Evolutionary conservation across 2,888 invertebrate genomes (phyloP).

Genomic region (Orchesellides sinensis): DNA sequence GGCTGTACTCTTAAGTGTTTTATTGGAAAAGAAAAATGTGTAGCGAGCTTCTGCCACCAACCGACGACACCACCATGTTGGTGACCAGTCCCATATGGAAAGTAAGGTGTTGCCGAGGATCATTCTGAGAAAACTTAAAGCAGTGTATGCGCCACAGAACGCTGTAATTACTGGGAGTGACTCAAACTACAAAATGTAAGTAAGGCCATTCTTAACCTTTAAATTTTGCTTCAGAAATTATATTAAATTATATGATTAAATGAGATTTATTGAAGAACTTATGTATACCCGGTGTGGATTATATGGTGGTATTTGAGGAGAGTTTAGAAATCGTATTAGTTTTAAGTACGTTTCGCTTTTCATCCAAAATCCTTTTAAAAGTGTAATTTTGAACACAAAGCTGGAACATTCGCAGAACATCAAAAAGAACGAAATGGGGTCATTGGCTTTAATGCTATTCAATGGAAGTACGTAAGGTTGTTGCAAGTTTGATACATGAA

Average conservation of each 20-base stretch:
- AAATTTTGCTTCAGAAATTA: too few species aligned
- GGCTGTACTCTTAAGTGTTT: not conserved
- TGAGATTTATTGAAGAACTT: not conserved
- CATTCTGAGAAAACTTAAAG: slow-evolving; percentile 30
- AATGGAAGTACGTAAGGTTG: not conserved
- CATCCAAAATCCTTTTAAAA: slow-evolving; percentile 18
- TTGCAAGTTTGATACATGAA: slow-evolving; percentile 1
- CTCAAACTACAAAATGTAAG: not conserved
- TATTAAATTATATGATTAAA: too few species aligned
- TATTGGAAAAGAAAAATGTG: slow-evolving; percentile 38
- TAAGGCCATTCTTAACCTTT: too few species aligned
- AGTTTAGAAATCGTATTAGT: slow-evolving; percentile 22
- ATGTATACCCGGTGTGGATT: slow-evolving; percentile 34
- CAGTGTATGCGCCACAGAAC: slow-evolving; percentile 23
- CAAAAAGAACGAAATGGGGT: slow-evolving; percentile 38
- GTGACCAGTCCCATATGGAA: slow-evolving; percentile 28
- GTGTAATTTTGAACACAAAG: slow-evolving; percentile 17
- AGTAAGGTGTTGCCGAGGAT: slow-evolving; percentile 1
- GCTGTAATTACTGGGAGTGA: not conserved
- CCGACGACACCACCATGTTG: slow-evolving; percentile 4
- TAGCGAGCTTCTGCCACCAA: slow-evolving; percentile 34
- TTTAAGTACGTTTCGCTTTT: not conserved
- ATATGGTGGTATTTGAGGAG: slow-evolving; percentile 21
- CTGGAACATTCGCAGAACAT: slow-evolving; percentile 43
- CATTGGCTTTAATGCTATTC: not conserved